Conservation (phyloP, 2,113 vertebrate genomes). For the Pteronura brasiliensis region DNA sequence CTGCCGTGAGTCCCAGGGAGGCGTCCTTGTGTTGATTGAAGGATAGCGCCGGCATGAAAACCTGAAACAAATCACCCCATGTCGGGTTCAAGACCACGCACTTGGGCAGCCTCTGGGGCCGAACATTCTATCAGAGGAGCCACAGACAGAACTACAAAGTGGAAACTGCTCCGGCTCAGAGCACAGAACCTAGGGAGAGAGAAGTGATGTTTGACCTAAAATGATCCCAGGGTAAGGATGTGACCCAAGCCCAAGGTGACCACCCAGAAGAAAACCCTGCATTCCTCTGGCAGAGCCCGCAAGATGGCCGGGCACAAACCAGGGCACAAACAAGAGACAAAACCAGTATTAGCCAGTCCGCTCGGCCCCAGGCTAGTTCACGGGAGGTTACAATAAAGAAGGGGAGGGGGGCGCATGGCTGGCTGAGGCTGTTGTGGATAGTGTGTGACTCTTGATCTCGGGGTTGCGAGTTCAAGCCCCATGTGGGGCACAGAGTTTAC, state of each 20-base stretch:
- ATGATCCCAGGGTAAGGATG: background rate
- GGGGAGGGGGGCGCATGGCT: background rate
- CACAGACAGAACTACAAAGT: background rate
- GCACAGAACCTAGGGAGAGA: background rate
- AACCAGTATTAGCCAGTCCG: background rate
- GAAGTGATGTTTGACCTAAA: background rate
- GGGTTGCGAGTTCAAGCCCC: background rate
- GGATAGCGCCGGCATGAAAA: constrained; percentile 83
- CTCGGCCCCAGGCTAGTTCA: too few species aligned
- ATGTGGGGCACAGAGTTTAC: background rate
- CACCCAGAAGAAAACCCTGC: rapidly evolving
- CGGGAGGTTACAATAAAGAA: too few species aligned
- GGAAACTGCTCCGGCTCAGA: background rate
- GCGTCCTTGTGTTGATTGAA: constrained; percentile 80
- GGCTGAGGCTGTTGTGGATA: background rate
- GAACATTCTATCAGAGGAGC: too few species aligned
- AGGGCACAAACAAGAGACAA: background rate
- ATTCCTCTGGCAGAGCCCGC: too few species aligned
- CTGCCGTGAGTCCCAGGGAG: background rate
- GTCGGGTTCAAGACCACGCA: rapidly evolving
- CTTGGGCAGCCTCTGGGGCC: background rate
- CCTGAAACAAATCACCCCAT: constrained; percentile 63
- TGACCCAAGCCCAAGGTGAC: background rate
- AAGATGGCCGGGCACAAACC: background rate
- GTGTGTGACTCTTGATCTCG: background rate